Conservation (phyloP, 2,797 vertebrate species). For the Tokudaia tokunoshimensis region DNA sequence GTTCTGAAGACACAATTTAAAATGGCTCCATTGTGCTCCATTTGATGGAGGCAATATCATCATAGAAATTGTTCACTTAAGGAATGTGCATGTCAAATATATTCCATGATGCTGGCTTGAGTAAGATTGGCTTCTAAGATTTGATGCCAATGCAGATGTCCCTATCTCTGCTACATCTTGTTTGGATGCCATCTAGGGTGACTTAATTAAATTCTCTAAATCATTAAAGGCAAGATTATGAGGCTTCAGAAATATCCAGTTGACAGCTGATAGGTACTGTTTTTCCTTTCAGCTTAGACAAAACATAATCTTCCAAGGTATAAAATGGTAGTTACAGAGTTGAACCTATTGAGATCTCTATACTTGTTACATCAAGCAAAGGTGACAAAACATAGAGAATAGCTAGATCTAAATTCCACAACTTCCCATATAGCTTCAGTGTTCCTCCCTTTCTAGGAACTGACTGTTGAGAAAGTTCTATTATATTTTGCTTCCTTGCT, state of each 20-base stretch:
- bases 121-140: background rate
- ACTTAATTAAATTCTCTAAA: background rate
- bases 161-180: background rate
- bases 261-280: background rate
- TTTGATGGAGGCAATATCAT: background rate
- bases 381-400: background rate
- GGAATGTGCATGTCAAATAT: background rate
- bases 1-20: background rate
- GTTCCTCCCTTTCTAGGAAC: background rate
- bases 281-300: constrained; percentile 27
- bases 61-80: background rate
- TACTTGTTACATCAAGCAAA: constrained; percentile 1
- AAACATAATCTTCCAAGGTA: constrained; percentile 50
- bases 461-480: background rate
- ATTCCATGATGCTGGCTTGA: background rate
- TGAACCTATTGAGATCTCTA: background rate
- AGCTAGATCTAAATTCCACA: background rate
- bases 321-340: background rate
- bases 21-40: background rate
- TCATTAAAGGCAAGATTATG: constrained; percentile 3
- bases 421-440: background rate
- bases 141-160: background rate
- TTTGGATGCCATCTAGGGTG: background rate
- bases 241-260: background rate
- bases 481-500: background rate